Evolutionary conservation across 2,797 vertebrate genomes (phyloP).

Genomic region (Simalia tracyae): DNA sequence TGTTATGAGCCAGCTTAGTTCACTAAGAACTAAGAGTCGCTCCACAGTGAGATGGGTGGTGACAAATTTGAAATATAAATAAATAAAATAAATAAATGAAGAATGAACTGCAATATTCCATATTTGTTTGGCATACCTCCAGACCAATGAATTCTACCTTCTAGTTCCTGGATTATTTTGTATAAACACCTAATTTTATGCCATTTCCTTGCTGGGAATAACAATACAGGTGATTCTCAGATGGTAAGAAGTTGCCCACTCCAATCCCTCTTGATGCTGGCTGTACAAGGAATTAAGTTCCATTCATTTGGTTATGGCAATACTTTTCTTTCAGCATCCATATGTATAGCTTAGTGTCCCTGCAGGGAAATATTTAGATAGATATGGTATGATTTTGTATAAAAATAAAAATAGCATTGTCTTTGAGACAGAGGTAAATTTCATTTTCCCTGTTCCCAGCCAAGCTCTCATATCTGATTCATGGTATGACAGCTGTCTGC

Average conservation of each 20-base stretch:
- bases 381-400: neutral
- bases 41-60: too few species aligned
- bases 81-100: too few species aligned
- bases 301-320: neutral
- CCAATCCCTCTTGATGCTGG: neutral
- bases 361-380: neutral
- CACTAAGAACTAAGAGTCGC: neutral
- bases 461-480: conserved; percentile 46
- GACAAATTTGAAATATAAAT: too few species aligned
- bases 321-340: neutral
- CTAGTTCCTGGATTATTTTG: neutral
- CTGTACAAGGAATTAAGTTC: too few species aligned
- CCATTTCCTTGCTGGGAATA: neutral
- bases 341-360: neutral
- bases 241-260: neutral
- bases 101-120: neutral
- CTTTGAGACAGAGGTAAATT: conserved; percentile 35
- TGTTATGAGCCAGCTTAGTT: neutral
- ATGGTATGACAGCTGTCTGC: conserved; percentile 54
- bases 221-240: neutral
- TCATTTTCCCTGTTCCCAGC: conserved; percentile 7
- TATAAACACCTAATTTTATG: neutral
- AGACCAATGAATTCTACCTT: neutral
- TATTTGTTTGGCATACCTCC: neutral
- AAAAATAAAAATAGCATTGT: conserved; percentile 43